Base-by-base conservation (phyloP, 2,113 vertebrate genomes). In the Menura novaehollandiae region DNA sequence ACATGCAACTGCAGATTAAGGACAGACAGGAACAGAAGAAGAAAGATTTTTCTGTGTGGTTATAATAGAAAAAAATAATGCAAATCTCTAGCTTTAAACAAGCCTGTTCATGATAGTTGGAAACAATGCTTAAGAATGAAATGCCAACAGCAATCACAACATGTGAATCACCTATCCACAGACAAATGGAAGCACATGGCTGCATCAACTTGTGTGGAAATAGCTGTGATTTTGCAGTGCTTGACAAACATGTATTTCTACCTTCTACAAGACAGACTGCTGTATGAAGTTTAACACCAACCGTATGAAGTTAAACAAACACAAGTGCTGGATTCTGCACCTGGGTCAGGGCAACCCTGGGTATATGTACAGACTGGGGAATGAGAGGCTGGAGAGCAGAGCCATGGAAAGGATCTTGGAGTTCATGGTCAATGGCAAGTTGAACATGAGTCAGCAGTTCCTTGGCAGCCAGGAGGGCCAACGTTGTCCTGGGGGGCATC, bases 401-500 rank as follows among this genome's bases (percentile, higher is more conserved):
- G 10, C 27, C 11, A 2, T 52, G 46, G 69, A 41, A 53, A 53
- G 41, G 39, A 67, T 15, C 20, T 41, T 53, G 0, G 3, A 52
- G 16, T 52, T 53, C 37, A 44, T 66, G 51, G 12, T 52, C 28
- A 7, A 16, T 39, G 52, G 37, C 23, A 60, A 46, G 6, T 6
- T n/a, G 28, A 60, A 46, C 5, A 1, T 30, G n/a, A 41, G 11
- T 4, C 39, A 46, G 20, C 33, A 74, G 33, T 39, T 39, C 9
- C 26, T 19, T 74, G 39, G 28, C 28, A 68, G 62, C 46, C 5
- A 26, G 46, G 24, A 47, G n/a, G 30, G 30, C 46, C 24, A 32
- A 1, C 3, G 0, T 0, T 67, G 33, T 67, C 10, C 46, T 51
- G n/a, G 43, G 14, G 19, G 1, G 3, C 37, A 43, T 52, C 47